phyloP scores from a whole-genome alignment of 1,140 invertebrate species.

The Drosophila albomicans region DNA sequence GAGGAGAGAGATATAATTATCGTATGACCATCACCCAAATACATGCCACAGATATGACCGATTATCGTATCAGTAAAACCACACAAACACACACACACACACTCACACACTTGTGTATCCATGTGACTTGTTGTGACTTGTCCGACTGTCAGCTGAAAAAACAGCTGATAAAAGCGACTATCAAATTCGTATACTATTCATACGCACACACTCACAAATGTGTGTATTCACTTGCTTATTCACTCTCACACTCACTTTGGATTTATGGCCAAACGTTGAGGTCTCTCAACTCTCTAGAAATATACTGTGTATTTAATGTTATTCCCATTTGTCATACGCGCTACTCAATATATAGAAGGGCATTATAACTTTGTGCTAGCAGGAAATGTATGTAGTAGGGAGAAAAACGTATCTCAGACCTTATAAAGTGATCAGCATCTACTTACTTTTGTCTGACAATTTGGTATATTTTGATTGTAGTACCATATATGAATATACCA shows the following conservation, averaged over 20 bases:
- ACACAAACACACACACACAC: neutral
- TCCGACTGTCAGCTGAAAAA: slow-evolving; percentile 44
- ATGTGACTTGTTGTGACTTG: slow-evolving; percentile 48
- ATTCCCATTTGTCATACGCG: neutral
- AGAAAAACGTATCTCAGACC: too few relatives aligned
- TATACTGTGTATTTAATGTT: neutral
- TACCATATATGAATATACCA: too few relatives aligned
- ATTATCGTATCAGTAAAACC: slow-evolving; percentile 36
- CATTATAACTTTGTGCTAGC: too few relatives aligned
- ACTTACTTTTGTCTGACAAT: too few relatives aligned
- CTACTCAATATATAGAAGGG: too few relatives aligned
- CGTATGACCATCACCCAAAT: slow-evolving; percentile 41
- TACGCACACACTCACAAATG: too few relatives aligned
- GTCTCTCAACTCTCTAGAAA: slow-evolving; percentile 29
- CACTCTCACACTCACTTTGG: neutral
- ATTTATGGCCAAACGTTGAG: slow-evolving; percentile 29
- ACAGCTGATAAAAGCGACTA: slow-evolving; percentile 61
- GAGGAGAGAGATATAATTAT: slow-evolving; percentile 17
- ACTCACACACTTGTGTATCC: slow-evolving; percentile 39
- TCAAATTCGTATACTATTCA: slow-evolving; percentile 9
- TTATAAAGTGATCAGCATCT: too few relatives aligned
- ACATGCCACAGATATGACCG: slow-evolving; percentile 47
- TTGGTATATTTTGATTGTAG: too few relatives aligned
- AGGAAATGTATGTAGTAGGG: too few relatives aligned
- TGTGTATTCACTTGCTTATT: neutral